Conservation (phyloP, 2,113 vertebrate species). For the Cinclus cinclus region DNA sequence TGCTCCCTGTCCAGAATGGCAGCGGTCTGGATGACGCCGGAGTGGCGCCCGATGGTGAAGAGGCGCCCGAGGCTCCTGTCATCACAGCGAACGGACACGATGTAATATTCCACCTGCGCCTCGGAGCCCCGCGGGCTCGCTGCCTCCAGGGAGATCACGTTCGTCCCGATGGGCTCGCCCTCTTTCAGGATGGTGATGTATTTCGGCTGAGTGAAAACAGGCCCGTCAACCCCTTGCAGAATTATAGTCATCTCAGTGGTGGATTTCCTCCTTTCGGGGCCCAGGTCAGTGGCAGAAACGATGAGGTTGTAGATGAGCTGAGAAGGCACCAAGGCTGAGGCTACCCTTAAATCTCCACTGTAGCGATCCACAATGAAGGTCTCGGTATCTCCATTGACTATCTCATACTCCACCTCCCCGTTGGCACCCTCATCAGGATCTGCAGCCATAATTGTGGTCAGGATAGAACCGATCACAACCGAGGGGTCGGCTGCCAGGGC, state of each 20-base stretch:
- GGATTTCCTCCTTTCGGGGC: conserved; percentile 84
- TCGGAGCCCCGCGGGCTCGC: conserved; percentile 83
- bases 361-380: conserved; percentile 95
- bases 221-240: conserved; percentile 88
- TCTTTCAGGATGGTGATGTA: conserved; percentile 95
- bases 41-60: conserved; percentile 90
- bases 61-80: conserved; percentile 87
- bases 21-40: conserved; percentile 90
- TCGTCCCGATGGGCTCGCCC: conserved; percentile 92
- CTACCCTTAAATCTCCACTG: conserved; percentile 90
- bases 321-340: conserved; percentile 86
- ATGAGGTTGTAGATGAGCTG: conserved; percentile 89
- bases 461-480: conserved; percentile 87
- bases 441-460: conserved; percentile 89
- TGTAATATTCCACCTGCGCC: conserved; percentile 91
- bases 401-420: conserved; percentile 94
- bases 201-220: conserved; percentile 93
- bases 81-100: conserved; percentile 87
- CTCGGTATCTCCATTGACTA: conserved; percentile 88
- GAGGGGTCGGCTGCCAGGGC: conserved; percentile 90
- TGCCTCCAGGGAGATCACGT: conserved; percentile 91
- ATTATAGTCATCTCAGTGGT: conserved; percentile 91
- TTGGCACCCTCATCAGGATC: conserved; percentile 94
- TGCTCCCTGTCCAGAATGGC: conserved; percentile 93
- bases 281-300: conserved; percentile 91